phyloP scores from a whole-genome alignment of 1,140 invertebrate species.

The Drosophila elegans region DNA sequence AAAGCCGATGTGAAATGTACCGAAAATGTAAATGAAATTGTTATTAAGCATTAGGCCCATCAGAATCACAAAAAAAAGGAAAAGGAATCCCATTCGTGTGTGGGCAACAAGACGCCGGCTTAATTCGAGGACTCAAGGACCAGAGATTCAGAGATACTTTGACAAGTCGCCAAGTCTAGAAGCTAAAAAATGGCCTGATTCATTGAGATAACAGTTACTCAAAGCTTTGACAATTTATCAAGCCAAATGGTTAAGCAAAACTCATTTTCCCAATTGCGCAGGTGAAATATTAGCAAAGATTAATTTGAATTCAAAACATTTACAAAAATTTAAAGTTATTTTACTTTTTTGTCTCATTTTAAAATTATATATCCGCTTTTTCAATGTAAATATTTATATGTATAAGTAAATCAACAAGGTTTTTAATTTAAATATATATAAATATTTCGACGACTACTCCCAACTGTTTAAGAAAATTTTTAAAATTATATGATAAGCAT shows the following conservation, averaged over 20 bases:
- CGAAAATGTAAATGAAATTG: slow-evolving; percentile 70
- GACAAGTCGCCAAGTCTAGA: not conserved
- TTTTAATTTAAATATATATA: too few relatives aligned
- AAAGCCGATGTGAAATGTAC: slow-evolving; percentile 44
- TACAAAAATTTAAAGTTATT: too few relatives aligned
- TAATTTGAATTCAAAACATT: too few relatives aligned
- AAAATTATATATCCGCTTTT: too few relatives aligned
- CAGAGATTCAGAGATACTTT: slow-evolving; percentile 7
- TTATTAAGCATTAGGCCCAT: slow-evolving; percentile 51
- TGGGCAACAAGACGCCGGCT: slow-evolving; percentile 15
- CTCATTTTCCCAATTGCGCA: not conserved
- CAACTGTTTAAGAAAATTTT: too few relatives aligned
- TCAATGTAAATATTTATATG: too few relatives aligned
- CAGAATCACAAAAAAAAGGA: slow-evolving; percentile 33
- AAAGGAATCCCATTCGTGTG: slow-evolving; percentile 28
- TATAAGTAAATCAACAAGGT: too few relatives aligned
- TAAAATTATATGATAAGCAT: too few relatives aligned
- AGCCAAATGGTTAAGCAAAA: not conserved
- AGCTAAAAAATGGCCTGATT: slow-evolving; percentile 15
- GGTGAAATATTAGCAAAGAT: too few relatives aligned
- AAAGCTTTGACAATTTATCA: slow-evolving; percentile 7
- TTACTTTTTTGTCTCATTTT: too few relatives aligned
- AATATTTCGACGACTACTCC: too few relatives aligned
- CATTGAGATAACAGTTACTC: not conserved
- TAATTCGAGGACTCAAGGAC: slow-evolving; percentile 23